These are phyloP conservation scores for Propsilocerus akamusi DNA, from an alignment of 1,140 invertebrate genomes.

Conservation along the genomic window DNA sequence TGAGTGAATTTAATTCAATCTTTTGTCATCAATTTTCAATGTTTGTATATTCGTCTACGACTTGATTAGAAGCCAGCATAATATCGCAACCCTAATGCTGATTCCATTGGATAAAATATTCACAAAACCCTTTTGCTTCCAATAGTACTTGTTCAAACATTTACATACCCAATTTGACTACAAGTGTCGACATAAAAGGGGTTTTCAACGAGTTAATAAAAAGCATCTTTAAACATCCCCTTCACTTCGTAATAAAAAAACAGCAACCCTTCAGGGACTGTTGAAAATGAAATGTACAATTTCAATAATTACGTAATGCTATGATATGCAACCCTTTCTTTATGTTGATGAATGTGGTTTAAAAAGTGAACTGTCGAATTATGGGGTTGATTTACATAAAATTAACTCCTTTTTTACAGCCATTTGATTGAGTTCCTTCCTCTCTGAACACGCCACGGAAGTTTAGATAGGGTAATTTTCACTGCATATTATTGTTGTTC, in stretches of 20 bases:
- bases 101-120: too few species aligned
- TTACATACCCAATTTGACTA: neutral
- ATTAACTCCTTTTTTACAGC: neutral
- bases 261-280: neutral
- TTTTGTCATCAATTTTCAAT: too few species aligned
- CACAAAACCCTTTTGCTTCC: too few species aligned
- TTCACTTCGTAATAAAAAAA: neutral
- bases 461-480: neutral
- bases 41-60: too few species aligned
- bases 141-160: neutral
- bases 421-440: constrained; percentile 3
- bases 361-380: constrained; percentile 3
- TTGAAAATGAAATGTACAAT: too few species aligned
- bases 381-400: constrained; percentile 3
- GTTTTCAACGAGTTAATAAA: neutral
- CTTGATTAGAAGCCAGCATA: too few species aligned
- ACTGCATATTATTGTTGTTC: neutral
- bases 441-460: neutral
- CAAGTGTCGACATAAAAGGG: neutral
- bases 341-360: constrained; percentile 1
- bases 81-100: too few species aligned
- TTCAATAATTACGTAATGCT: too few species aligned
- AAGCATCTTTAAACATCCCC: neutral
- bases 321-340: neutral
- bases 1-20: too few species aligned